A percentile compares a stretch with the other conserved stretches of the same genome.
These are phyloP conservation scores for Eospalax fontanierii DNA, from an alignment of 2,797 vertebrate genomes.

Conservation along the genomic window DNA sequence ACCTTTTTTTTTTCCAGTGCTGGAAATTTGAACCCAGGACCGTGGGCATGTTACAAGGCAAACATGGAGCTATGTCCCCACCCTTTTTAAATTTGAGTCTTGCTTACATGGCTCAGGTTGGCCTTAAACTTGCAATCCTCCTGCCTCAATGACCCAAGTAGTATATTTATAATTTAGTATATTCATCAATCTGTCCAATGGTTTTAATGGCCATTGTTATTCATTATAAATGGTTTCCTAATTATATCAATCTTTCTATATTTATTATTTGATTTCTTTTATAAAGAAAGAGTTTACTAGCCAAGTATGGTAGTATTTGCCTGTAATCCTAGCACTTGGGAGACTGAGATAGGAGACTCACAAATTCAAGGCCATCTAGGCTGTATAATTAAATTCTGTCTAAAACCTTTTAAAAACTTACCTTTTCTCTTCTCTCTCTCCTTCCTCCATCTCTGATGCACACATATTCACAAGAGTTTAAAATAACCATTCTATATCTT, in stretches of 20 bases:
- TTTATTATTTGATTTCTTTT: constrained; percentile 36
- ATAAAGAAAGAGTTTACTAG: neutral
- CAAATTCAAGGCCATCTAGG: neutral
- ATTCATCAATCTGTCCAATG: neutral
- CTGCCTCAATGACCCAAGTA: neutral
- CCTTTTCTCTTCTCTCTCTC: neutral
- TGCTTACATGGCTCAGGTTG: neutral
- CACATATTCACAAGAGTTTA: neutral
- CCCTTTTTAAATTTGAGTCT: neutral
- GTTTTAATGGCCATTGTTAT: neutral
- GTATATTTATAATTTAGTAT: neutral
- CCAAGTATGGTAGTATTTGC: no score
- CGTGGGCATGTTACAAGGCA: neutral
- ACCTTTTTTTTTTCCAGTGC: no score
- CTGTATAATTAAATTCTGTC: no score
- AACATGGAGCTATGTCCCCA: neutral
- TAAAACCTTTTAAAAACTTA: neutral
- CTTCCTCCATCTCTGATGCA: neutral
- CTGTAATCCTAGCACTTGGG: neutral
- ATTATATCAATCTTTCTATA: neutral
- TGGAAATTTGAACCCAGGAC: neutral
- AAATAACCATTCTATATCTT: neutral
- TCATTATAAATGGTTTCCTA: neutral
- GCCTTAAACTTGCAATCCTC: neutral
- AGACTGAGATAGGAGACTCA: neutral